Conservation (phyloP, 2,113 vertebrate genomes). For the Trinectes maculatus region DNA sequence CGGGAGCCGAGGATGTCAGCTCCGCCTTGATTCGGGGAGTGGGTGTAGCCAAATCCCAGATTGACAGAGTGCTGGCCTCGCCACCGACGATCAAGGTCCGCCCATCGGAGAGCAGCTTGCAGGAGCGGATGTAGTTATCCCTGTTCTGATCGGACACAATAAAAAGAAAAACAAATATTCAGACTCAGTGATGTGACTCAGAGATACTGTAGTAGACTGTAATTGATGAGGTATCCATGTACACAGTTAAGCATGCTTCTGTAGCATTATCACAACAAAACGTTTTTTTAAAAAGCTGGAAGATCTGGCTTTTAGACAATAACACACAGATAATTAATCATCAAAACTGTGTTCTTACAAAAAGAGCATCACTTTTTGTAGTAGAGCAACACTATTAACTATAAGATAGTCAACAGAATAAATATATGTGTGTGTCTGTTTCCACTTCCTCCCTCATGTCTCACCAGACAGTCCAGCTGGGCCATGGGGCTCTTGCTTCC, state of each 20-base stretch:
- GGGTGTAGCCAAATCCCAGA: constrained; percentile 84
- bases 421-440: background rate
- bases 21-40: constrained; percentile 89
- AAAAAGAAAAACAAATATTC: constrained; percentile 8
- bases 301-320: constrained; percentile 30
- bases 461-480: constrained; percentile 89
- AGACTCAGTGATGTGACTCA: background rate
- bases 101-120: constrained; percentile 85
- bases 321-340: constrained; percentile 46
- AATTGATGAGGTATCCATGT: constrained; percentile 10
- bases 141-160: constrained; percentile 78
- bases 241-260: constrained; percentile 2
- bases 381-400: constrained; percentile 33
- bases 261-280: constrained; percentile 22
- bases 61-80: constrained; percentile 87
- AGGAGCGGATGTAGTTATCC: constrained; percentile 87
- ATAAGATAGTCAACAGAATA: constrained; percentile 5
- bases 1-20: constrained; percentile 86
- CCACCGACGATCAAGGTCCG: constrained; percentile 85
- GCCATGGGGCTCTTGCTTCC: constrained; percentile 90
- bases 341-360: constrained; percentile 27
- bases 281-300: constrained; percentile 24
- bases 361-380: constrained; percentile 17
- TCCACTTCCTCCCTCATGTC: background rate
- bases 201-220: background rate